Conservation (phyloP, 2,797 vertebrate genomes). For the Chiloscyllium punctatum region DNA sequence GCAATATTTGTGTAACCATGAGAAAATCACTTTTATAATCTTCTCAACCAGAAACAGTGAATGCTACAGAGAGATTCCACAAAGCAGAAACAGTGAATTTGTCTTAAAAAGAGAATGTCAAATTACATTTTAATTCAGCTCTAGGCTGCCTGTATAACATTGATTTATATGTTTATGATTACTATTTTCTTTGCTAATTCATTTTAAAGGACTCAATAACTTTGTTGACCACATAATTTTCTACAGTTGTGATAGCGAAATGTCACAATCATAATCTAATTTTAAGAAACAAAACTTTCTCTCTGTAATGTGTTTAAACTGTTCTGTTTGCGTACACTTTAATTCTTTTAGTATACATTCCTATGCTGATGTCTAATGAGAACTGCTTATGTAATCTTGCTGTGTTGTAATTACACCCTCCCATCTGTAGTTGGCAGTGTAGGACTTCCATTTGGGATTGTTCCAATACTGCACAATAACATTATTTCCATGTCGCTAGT, state of each 20-base stretch:
- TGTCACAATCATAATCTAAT: background rate
- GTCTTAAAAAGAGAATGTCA: background rate
- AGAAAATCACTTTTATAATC: background rate
- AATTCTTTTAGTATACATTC: background rate
- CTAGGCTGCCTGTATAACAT: background rate
- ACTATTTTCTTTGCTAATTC: background rate
- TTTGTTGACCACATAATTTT: background rate
- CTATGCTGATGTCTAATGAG: background rate
- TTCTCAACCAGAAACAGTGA: background rate
- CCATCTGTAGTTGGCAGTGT: background rate
- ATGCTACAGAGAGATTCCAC: background rate
- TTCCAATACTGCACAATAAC: background rate
- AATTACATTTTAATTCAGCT: background rate
- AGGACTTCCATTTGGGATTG: background rate
- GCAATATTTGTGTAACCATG: background rate
- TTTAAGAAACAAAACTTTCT: background rate
- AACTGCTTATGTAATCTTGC: background rate
- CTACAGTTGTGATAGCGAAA: background rate
- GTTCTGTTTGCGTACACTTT: background rate
- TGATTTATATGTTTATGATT: background rate
- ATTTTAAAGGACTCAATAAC: background rate
- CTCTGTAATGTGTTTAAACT: background rate
- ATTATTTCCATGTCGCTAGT: background rate
- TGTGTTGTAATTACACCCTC: background rate
- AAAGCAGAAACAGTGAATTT: background rate